These are phyloP conservation scores for Drosophila kurseongensis DNA, from an alignment of 1,140 invertebrate genomes.

Conservation along the genomic window DNA sequence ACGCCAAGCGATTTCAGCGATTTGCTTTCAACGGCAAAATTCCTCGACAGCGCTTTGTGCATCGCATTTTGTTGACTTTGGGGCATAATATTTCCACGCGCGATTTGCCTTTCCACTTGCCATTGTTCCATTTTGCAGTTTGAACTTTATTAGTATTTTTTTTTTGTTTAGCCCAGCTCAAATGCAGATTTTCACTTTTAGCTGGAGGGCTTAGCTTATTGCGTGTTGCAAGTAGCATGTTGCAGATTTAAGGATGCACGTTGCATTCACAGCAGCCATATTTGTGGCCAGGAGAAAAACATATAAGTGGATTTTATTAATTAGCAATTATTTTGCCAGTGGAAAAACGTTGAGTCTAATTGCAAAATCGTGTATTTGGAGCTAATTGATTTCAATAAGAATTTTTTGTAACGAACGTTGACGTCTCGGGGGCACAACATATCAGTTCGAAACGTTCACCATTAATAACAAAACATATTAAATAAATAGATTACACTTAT, in stretches of 20 bases:
- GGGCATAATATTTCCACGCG: slow-evolving; percentile 57
- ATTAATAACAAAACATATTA: not conserved
- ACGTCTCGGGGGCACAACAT: slow-evolving; percentile 15
- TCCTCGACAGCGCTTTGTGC: slow-evolving; percentile 59
- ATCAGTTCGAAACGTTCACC: not conserved
- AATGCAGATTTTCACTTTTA: slow-evolving; percentile 40
- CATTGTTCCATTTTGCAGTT: slow-evolving; percentile 28
- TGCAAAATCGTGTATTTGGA: slow-evolving; percentile 22
- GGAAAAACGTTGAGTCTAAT: slow-evolving; percentile 14
- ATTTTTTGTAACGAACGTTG: slow-evolving; percentile 11
- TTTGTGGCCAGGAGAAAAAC: slow-evolving; percentile 9
- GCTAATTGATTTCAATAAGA: slow-evolving; percentile 11
- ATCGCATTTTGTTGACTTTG: slow-evolving; percentile 52
- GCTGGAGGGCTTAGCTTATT: not conserved
- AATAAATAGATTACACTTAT: not conserved
- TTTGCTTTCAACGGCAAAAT: slow-evolving; percentile 61
- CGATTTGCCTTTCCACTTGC: slow-evolving; percentile 26
- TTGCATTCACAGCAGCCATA: not conserved
- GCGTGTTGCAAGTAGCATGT: not conserved
- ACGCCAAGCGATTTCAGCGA: slow-evolving; percentile 31
- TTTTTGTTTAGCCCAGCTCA: slow-evolving; percentile 27
- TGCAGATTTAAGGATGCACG: slow-evolving; percentile 3
- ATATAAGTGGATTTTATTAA: slow-evolving; percentile 26
- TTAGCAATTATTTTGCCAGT: slow-evolving; percentile 4
- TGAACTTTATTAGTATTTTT: slow-evolving; percentile 8